Base-by-base conservation (phyloP, 2,888 invertebrate species). In the Acrocera orbiculus region DNA sequence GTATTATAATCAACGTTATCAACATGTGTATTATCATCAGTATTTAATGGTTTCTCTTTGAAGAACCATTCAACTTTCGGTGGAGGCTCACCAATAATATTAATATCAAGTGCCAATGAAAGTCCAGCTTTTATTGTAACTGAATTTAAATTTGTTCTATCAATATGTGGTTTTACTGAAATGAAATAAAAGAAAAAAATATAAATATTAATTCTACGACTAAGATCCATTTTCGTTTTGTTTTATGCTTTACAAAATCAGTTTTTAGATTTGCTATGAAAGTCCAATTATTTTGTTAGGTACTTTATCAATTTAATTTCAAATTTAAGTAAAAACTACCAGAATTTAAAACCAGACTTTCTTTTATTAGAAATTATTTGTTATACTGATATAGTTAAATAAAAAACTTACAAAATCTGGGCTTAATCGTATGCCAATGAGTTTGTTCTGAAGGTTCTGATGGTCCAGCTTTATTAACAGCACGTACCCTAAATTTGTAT, bases 401-500 rank as follows among this genome's bases (percentile, higher is more conserved):
- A 24, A 9, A 38, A 38, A 49, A 75, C 82, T 79, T 62, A 86
- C 85, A 66, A 72, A 75, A 86, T 58, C 87, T 67, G 16, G 89
- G 65, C 52, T 89, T 89, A 43, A 86, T 87, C 4, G 81, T 81
- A 50, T 90, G 89, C 67, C 85, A 85, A 61, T 83, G 81, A 32
- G 87, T 87, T 51, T 83, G 81, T 58, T 90, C 89, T 16, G 85
- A 85, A 1, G 90, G 85, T 47, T 87, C 86, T 0, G 89, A 89
- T 26, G 75, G 76, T 2, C 98, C 96, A 28, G 92, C 92, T 63
- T 90, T 87, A 62, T 98, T 98, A 10, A 93, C 64, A 14, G 96
- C 96, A n/a, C 83, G 69, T 3, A 92, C 73, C 22, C 90, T 67
- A 70, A 93, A 95, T 58, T 93, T 90, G 56, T 95, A 95, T 51